Conservation (phyloP, 2,888 invertebrate species). For the Mythimna pallens region DNA sequence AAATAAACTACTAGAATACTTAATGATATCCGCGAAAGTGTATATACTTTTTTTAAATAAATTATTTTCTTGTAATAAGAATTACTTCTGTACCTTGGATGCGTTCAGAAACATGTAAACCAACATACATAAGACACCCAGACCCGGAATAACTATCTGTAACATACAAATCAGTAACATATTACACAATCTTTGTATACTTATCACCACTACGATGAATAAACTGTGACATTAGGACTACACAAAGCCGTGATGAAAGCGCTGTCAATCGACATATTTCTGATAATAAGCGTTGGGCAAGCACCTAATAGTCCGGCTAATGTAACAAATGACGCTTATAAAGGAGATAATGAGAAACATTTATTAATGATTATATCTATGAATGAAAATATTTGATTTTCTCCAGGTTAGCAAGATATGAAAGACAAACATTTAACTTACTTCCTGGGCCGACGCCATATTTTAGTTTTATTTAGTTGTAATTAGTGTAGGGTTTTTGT, state of each 20-base stretch:
- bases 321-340: slow-evolving; percentile 23
- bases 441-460: no score
- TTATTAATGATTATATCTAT: slow-evolving; percentile 4
- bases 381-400: background rate
- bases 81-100: no score
- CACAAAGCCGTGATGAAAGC: slow-evolving; percentile 31
- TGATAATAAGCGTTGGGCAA: slow-evolving; percentile 6
- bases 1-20: background rate
- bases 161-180: slow-evolving; percentile 13
- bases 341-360: slow-evolving; percentile 20
- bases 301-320: slow-evolving; percentile 7
- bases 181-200: background rate
- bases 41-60: no score
- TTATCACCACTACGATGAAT: slow-evolving; percentile 27
- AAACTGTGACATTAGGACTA: slow-evolving; percentile 9
- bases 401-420: background rate
- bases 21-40: background rate
- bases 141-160: no score
- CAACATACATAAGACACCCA: no score
- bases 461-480: no score
- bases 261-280: slow-evolving; percentile 25
- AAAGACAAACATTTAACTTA: no score
- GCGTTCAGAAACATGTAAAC: no score
- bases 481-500: no score
- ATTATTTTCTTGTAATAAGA: no score